A percentile compares a stretch with the other conserved stretches of the same genome.
Evolutionary conservation across 2,797 vertebrate species (phyloP).

Genomic region (Mormyrus hasselquistii): DNA sequence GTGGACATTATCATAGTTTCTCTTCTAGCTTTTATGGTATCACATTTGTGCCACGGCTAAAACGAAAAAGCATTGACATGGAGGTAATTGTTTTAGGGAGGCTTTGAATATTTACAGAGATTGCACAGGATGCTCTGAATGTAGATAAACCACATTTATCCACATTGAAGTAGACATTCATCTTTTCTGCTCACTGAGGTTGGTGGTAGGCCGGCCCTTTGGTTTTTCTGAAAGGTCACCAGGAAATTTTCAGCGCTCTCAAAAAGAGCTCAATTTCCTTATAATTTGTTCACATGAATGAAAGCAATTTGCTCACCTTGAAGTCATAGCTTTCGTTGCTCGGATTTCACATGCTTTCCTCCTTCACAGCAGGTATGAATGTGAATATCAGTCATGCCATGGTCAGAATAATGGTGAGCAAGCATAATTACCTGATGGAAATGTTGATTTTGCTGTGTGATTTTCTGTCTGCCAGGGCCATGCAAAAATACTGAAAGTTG

Average conservation of each 20-base stretch:
- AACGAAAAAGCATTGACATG: neutral
- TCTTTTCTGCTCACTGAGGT: neutral
- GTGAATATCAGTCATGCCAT: neutral
- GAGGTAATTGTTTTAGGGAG: neutral
- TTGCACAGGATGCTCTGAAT: neutral
- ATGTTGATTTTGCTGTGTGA: neutral
- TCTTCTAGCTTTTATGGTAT: neutral
- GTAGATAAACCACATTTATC: neutral
- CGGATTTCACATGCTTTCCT: neutral
- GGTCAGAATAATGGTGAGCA: neutral
- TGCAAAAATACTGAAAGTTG: neutral
- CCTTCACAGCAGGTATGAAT: neutral
- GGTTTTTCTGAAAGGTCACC: neutral
- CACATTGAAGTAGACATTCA: neutral
- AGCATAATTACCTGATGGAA: neutral
- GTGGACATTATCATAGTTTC: neutral
- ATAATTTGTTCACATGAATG: neutral
- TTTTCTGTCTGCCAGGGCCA: neutral
- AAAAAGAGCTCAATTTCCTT: neutral
- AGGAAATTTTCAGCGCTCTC: neutral
- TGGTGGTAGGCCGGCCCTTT: neutral
- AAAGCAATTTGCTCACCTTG: neutral
- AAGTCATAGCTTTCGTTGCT: neutral
- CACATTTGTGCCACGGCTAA: neutral
- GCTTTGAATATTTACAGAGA: neutral